Conservation (phyloP, 1,140 invertebrate genomes). For the Diprion similis region DNA sequence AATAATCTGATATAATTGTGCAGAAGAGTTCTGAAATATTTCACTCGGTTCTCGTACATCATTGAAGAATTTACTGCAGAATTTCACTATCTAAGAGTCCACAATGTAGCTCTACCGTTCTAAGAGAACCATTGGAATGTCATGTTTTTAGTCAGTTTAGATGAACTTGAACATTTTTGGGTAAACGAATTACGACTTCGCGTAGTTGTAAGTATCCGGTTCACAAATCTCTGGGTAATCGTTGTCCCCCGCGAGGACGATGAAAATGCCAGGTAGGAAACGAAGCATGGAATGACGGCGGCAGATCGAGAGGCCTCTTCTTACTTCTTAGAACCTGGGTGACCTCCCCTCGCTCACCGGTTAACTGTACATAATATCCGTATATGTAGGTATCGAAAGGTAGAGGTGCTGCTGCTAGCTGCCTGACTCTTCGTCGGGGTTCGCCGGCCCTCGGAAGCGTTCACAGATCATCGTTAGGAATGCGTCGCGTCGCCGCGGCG, state of each 20-base stretch:
- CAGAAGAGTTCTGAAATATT: too few relatives aligned
- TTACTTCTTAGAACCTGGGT: slow-evolving; percentile 44
- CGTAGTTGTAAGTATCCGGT: too few relatives aligned
- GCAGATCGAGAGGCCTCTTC: slow-evolving; percentile 21
- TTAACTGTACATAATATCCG: slow-evolving; percentile 50
- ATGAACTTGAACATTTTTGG: too few relatives aligned
- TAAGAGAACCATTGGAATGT: too few relatives aligned
- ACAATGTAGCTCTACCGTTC: too few relatives aligned
- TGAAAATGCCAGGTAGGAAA: slow-evolving; percentile 13
- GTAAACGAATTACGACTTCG: too few relatives aligned
- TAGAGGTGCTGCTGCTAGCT: slow-evolving; percentile 13
- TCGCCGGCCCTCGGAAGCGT: slow-evolving; percentile 26
- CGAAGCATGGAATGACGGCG: slow-evolving; percentile 16
- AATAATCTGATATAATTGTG: too few relatives aligned
- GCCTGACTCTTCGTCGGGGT: slow-evolving; percentile 29
- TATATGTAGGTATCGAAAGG: slow-evolving; percentile 44
- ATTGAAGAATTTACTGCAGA: too few relatives aligned
- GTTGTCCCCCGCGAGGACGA: slow-evolving; percentile 9
- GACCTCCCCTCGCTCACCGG: slow-evolving; percentile 46
- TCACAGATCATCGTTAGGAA: slow-evolving; percentile 21
- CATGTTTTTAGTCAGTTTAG: too few relatives aligned
- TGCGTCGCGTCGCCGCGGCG: slow-evolving; percentile 21
- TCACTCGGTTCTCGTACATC: too few relatives aligned
- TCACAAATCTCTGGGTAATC: too few relatives aligned
- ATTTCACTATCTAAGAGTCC: too few relatives aligned